Conservation (phyloP, 2,113 vertebrate genomes). For the Daboia siamensis region DNA sequence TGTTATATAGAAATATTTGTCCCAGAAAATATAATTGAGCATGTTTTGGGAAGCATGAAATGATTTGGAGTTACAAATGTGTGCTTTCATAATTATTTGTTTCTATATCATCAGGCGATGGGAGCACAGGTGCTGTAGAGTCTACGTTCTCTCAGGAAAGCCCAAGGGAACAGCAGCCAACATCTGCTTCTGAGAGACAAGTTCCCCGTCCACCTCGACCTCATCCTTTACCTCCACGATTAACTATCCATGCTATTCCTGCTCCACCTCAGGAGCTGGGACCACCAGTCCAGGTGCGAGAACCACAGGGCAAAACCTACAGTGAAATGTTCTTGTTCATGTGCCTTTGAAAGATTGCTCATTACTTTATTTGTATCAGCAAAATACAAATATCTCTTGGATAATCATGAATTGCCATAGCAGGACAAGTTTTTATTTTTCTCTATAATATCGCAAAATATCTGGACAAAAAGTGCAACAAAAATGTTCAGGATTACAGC, state of each 20-base stretch:
- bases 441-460: not conserved
- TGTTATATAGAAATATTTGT: not conserved
- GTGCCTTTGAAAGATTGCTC: not conserved
- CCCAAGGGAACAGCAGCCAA: slow-evolving; percentile 81
- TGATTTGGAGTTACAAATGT: not conserved
- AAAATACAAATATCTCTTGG: not conserved
- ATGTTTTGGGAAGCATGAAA: not conserved
- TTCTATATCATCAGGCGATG: slow-evolving; percentile 72
- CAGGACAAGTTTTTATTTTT: not conserved
- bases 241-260: slow-evolving; percentile 90
- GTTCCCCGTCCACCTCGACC: slow-evolving; percentile 80
- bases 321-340: not conserved
- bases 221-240: slow-evolving; percentile 82
- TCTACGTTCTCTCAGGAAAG: slow-evolving; percentile 79
- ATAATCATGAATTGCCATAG: not conserved
- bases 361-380: not conserved
- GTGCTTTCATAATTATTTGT: not conserved
- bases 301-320: not conserved
- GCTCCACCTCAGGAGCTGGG: slow-evolving; percentile 87
- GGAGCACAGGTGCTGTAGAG: slow-evolving; percentile 72
- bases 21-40: not conserved
- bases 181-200: slow-evolving; percentile 81
- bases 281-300: slow-evolving; percentile 81
- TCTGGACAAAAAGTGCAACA: not conserved
- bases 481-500: not conserved